phyloP scores from a whole-genome alignment of 2,888 invertebrate genomes.

The Leptopilina syphax region DNA sequence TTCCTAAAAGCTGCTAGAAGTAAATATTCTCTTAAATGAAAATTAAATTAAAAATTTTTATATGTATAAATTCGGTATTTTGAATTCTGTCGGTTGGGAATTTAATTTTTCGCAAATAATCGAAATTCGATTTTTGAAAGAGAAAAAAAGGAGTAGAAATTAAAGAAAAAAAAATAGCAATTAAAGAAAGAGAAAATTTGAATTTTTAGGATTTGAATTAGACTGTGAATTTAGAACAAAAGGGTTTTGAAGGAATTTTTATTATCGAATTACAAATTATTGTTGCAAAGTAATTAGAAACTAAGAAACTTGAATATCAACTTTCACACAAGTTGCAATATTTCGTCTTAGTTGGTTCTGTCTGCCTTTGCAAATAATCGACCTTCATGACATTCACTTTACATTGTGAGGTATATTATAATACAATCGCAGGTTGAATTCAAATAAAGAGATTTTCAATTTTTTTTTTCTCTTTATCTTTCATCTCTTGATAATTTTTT shows the following conservation, averaged over 20 bases:
- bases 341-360: conserved; percentile 19
- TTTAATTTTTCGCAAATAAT: too few species aligned
- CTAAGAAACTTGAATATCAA: conserved; percentile 29
- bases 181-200: too few species aligned
- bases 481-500: not conserved
- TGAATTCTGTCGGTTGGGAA: too few species aligned
- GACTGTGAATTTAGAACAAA: too few species aligned
- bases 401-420: conserved; percentile 12
- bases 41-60: too few species aligned
- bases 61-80: too few species aligned
- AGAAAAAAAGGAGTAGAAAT: too few species aligned
- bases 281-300: conserved; percentile 13
- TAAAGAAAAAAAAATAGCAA: too few species aligned
- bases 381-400: conserved; percentile 32
- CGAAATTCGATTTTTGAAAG: too few species aligned
- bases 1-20: too few species aligned
- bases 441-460: conserved; percentile 2
- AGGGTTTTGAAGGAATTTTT: not conserved
- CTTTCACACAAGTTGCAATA: conserved; percentile 36
- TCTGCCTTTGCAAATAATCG: conserved; percentile 22
- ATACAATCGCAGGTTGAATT: conserved; percentile 11
- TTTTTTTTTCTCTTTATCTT: not conserved
- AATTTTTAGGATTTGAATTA: too few species aligned
- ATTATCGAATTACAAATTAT: conserved; percentile 7
- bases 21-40: too few species aligned